phyloP scores from a whole-genome alignment of 2,797 vertebrate genomes.

The Crenuchus spilurus region DNA sequence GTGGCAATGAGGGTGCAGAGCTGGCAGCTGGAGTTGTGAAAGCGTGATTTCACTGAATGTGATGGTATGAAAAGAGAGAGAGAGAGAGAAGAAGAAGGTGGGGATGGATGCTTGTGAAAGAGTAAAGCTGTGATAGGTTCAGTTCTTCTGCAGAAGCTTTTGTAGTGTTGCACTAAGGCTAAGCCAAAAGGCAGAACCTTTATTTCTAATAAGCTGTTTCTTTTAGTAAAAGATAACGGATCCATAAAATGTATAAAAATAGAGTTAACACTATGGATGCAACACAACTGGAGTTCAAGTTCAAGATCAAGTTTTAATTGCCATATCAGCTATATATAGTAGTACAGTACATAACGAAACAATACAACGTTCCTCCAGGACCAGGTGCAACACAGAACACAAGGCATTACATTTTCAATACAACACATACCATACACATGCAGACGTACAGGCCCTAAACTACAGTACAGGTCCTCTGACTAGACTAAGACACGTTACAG shows the following conservation, averaged over 20 bases:
- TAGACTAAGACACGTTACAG: no score
- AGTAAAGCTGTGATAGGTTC: constrained; percentile 16
- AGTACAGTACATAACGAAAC: no score
- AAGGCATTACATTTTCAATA: no score
- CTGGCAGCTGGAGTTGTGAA: constrained; percentile 41
- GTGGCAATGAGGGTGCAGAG: not conserved
- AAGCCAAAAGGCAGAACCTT: constrained; percentile 36
- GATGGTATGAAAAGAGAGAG: constrained; percentile 19
- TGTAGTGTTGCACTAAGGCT: constrained; percentile 21
- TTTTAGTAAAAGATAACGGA: constrained; percentile 5
- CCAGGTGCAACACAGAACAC: no score
- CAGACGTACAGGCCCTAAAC: no score
- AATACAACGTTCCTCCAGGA: no score
- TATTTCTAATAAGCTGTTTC: constrained; percentile 14
- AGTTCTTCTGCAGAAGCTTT: constrained; percentile 29
- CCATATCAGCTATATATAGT: no score
- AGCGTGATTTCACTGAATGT: constrained; percentile 33
- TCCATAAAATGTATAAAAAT: constrained; percentile 25
- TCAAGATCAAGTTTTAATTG: no score
- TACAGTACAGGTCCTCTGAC: no score
- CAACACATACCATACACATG: no score
- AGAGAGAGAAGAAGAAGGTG: not conserved
- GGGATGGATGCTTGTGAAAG: constrained; percentile 12
- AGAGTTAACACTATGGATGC: not conserved
- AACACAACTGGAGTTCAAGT: no score